phyloP scores from a whole-genome alignment of 2,113 vertebrate species.

The Leiothrix lutea region DNA sequence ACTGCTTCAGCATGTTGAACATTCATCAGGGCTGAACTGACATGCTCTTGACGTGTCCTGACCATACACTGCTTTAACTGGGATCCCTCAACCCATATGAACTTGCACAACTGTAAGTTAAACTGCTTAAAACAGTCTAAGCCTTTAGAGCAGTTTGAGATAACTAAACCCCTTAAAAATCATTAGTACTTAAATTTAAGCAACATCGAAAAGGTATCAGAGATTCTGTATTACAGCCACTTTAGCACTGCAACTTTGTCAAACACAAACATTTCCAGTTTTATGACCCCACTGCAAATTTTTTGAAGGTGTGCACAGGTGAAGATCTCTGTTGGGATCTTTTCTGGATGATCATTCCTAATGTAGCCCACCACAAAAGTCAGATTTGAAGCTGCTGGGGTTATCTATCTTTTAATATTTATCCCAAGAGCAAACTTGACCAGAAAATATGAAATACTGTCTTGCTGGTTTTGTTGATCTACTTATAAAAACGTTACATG shows the following conservation, averaged over 20 bases:
- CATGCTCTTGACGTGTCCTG: neutral
- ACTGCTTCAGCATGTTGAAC: neutral
- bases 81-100: neutral
- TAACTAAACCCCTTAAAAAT: slow-evolving; percentile 8
- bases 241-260: neutral
- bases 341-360: neutral
- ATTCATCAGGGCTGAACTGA: neutral
- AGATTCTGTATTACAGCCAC: neutral
- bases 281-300: neutral
- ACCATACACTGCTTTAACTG: neutral
- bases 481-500: neutral
- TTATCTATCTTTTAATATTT: neutral
- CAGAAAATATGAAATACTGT: neutral
- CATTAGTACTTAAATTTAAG: neutral
- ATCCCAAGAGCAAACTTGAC: neutral
- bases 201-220: neutral
- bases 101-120: neutral
- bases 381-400: neutral
- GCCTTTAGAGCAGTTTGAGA: neutral
- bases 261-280: neutral
- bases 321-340: neutral
- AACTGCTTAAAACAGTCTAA: neutral
- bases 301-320: neutral
- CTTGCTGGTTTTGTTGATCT: neutral
- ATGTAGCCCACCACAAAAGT: neutral